phyloP scores from a whole-genome alignment of 64 coral and sea anemone species.

The Dendronephthya gigantea region DNA sequence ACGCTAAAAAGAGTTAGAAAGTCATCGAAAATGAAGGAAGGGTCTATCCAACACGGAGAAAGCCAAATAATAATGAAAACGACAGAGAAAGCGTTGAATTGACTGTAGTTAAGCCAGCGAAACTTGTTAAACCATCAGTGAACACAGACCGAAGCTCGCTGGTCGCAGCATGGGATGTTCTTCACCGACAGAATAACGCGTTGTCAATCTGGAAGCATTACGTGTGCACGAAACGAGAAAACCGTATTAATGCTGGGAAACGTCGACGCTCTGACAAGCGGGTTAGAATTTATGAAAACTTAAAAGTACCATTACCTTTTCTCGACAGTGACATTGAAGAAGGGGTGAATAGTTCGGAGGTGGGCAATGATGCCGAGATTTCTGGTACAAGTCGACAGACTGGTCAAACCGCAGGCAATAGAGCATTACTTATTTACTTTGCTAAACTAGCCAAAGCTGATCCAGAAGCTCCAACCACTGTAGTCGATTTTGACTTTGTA shows the following conservation, averaged over 20 bases:
- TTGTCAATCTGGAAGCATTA: neutral
- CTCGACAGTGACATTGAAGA: neutral
- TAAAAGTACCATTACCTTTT: neutral
- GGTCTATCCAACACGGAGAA: neutral
- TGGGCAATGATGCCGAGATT: neutral
- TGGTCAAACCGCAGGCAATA: conserved; percentile 11
- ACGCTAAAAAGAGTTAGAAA: neutral
- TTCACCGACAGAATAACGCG: neutral
- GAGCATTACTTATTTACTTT: conserved; percentile 92
- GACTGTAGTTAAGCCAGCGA: neutral
- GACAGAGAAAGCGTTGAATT: neutral
- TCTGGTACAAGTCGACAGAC: neutral
- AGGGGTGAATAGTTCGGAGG: neutral
- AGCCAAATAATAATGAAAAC: neutral
- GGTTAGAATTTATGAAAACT: neutral
- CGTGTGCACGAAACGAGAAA: neutral
- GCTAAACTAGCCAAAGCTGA: conserved; percentile 65
- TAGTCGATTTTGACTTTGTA: conserved; percentile 76
- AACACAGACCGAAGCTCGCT: neutral
- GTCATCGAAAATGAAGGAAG: neutral
- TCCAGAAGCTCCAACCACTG: conserved; percentile 36
- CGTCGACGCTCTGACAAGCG: neutral
- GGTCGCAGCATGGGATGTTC: neutral
- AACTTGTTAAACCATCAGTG: neutral
- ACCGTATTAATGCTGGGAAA: too few species aligned